Base-by-base conservation (phyloP, 92 coral and sea anemone species). In the Epizoanthus scotinus region DNA sequence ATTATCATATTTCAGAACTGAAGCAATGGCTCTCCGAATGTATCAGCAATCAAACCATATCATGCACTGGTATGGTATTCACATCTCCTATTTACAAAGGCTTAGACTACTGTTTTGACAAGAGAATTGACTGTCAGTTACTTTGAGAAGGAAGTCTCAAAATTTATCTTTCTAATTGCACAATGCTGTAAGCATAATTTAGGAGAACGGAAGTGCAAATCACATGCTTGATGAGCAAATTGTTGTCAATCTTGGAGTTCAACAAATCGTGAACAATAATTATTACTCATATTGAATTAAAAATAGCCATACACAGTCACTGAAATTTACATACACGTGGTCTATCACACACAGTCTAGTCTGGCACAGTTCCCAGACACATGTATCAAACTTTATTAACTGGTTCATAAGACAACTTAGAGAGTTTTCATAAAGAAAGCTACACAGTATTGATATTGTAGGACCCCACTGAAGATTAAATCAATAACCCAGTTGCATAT, bases 1-100 rank as follows among this genome's bases (percentile, higher is more conserved):
- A 22, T 36, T 57, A 75, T 75, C 69, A 57, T 34, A 34, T 75
- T 75, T 75, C 81, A 75, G 54, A 34, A 57, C 5, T 75, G 81
- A 75, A 36, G 21, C 79, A 57, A 18, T 74, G 66, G n/a, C n/a
- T n/a, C n/a, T n/a, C n/a, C n/a, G n/a, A n/a, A n/a, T n/a, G 67
- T 28, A 73, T 31, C 55, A 57, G 79, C 79, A 73, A 56, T 75
- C 67, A 59, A 66, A 57, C 40, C 67, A 53, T 19, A 57, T 25
- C 24, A 14, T 57, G 57, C 17, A 21, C 56, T 0, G 6, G 24
- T 9, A 20, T 0, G 6, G 24, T 9, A 20, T 38, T 75, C 21
- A 75, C 10, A 36, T 19, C 52, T 7, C 1, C 14, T 9, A 44
- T 44, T 44, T 44, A 47, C 52, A 47, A 47, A 47, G 17, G 52